Base-by-base conservation (phyloP, 2,888 invertebrate species). In the Leptodirus hochenwartii region DNA sequence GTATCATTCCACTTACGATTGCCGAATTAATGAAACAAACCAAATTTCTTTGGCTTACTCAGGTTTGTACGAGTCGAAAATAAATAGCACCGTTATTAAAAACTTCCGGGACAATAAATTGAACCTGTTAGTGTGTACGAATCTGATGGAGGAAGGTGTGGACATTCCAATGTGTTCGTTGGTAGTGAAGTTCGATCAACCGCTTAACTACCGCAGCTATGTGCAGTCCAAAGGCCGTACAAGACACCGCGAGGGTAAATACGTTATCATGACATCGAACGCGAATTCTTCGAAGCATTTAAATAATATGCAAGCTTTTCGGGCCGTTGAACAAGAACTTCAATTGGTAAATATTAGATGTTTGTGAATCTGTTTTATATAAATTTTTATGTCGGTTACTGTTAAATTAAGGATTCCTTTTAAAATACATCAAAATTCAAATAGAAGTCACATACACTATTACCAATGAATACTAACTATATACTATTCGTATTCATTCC, bases 181-280 rank as follows among this genome's bases (percentile, higher is more conserved):
- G 22, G 77, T 91, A 0, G 44, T 90, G 11, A 66, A 77, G 28
- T 81, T 74, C 47, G 82, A 85, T 47, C 47, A 56, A 2, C 66
- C 80, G 0, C 47, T 59, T 29, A 74, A 79, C 42, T 81, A 80
- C 41, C 62, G 82, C 27, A 75, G 81, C 0, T 93, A 90, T 46
- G 68, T 91, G 22, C 88, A 90, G 53, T 80, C 85, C 35, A 87
- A 88, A 66, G 88, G 85, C 42, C 66, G 93, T 31, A 91, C 91
- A 0, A 62, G 81, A n/a, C 61, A 64, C 40, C 45, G 48, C 3
- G 50, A 60, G 0, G 72, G 81, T n/a, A 52, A 53, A 6, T 82
- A 62, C 40, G 55, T 67, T 0, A 51, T 78, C 14, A 47, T 79
- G 42, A 46, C 61, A 2, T 31, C 40, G 1, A 2, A 27, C 0